Base-by-base conservation (phyloP, 2,797 vertebrate genomes). In the Peromyscus attwateri region DNA sequence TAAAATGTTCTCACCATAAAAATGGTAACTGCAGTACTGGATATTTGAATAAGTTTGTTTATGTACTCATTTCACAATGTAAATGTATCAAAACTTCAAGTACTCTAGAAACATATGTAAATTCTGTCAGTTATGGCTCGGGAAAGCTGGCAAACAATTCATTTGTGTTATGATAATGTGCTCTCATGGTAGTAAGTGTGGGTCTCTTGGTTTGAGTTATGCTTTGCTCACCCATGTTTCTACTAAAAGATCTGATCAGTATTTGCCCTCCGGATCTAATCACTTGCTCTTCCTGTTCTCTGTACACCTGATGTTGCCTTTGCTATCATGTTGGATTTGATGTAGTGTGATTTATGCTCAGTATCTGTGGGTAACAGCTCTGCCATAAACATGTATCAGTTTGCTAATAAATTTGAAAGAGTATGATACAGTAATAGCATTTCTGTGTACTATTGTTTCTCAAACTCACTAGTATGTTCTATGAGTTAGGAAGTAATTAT, bases 281-380 rank as follows among this genome's bases (percentile, higher is more conserved):
- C 49, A 93, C 92, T 97, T 94, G 95, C 95, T 97, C 91, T 98
- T 87, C 84, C 93, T 97, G 92, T 95, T 68, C 94, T 89, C 3
- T 52, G 14, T 64, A 4, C 10, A 40, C 84, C 76, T 96, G 12
- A 25, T 64, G 95, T 83, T 91, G 12, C 89, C 68, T 95, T 95
- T 91, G 49, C 49, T 83, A 8, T 80, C 64, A 90, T 82, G 12
- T 57, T 96, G 14, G 70, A 60, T 96, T 92, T 94, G 49, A 79
- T 64, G 93, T 68, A 80, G 6, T 94, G 1, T 46, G 60, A 37
- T 87, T 23, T 85, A 11, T 49, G 43, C 17, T 92, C 19, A 85
- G 0, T 92, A 60, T 87, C 37, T 95, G 37, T 94, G 21, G 89
- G 66, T 81, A 70, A 83, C 52, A 85, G 52, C 34, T 87, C 10